Conservation (phyloP, 2,888 invertebrate genomes). For the Embidobia sp. region DNA sequence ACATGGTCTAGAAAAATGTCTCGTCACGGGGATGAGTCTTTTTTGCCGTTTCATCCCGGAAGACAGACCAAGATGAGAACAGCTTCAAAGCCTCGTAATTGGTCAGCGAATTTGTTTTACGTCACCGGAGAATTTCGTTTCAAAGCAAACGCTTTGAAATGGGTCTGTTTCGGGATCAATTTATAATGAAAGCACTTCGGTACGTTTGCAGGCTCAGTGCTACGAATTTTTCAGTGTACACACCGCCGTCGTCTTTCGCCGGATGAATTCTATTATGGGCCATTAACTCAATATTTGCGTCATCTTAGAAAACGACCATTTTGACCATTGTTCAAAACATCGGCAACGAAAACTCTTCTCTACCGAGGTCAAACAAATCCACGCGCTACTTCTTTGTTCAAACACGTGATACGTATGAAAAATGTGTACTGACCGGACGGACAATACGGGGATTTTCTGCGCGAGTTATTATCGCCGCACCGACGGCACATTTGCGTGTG, state of each 20-base stretch:
- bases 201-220: constrained; percentile 9
- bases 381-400: constrained; percentile 12
- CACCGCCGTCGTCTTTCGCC: background rate
- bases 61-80: constrained; percentile 48
- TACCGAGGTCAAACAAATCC: background rate
- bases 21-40: too few species aligned
- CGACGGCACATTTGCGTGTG: too few species aligned
- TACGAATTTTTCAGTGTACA: constrained; percentile 7
- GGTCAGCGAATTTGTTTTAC: constrained; percentile 64
- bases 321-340: constrained; percentile 13
- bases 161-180: constrained; percentile 52
- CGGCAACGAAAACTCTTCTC: background rate
- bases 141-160: constrained; percentile 42
- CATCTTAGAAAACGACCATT: constrained; percentile 4
- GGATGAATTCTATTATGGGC: constrained; percentile 20
- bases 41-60: constrained; percentile 39
- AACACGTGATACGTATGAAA: constrained; percentile 40
- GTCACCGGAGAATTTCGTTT: constrained; percentile 55
- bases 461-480: constrained; percentile 40
- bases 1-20: constrained; percentile 39
- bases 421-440: constrained; percentile 25
- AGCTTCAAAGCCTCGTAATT: constrained; percentile 60
- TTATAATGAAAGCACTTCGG: constrained; percentile 46
- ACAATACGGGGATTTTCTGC: constrained; percentile 26
- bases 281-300: constrained; percentile 29